Evolutionary conservation across 2,888 invertebrate species (phyloP).

Genomic region (Rotaria sp.): DNA sequence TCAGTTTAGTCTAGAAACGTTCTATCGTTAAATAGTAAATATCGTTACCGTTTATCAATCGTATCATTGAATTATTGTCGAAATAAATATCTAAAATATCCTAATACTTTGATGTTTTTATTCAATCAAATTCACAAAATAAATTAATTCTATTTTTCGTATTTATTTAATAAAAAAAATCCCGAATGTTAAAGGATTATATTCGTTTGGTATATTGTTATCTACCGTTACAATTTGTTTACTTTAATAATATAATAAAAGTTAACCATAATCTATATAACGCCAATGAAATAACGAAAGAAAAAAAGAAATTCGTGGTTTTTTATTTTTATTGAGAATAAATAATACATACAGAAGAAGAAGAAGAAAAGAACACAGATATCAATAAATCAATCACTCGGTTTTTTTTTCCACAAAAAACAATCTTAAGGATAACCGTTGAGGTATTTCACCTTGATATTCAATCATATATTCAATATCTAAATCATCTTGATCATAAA

Average conservation of each 20-base stretch:
- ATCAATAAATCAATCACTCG: background rate
- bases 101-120: background rate
- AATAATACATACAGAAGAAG: too few species aligned
- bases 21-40: too few species aligned
- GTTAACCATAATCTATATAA: background rate
- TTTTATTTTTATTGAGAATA: too few species aligned
- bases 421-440: background rate
- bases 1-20: too few species aligned
- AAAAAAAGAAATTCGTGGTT: background rate
- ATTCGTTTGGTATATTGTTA: background rate
- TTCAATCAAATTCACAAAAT: background rate
- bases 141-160: background rate
- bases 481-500: background rate
- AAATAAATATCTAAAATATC: background rate
- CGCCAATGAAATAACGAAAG: background rate
- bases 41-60: constrained; percentile 1
- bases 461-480: background rate
- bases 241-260: background rate
- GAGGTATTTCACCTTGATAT: constrained; percentile 2
- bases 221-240: background rate
- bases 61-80: background rate
- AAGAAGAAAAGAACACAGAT: background rate
- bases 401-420: background rate
- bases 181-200: background rate
- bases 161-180: background rate